phyloP scores from a whole-genome alignment of 1,140 invertebrate genomes.

The Apis florea region DNA sequence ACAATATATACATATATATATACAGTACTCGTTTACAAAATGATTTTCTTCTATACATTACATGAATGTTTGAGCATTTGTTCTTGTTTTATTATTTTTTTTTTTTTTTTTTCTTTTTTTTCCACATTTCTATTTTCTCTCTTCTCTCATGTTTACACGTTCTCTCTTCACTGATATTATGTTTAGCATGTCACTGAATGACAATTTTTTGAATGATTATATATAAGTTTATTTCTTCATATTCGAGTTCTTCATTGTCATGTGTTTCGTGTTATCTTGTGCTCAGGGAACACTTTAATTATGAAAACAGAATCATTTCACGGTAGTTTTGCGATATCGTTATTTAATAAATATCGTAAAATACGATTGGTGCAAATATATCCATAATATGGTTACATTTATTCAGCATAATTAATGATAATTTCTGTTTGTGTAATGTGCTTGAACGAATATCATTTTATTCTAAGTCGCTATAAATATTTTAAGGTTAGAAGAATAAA shows the following conservation, averaged over 20 bases:
- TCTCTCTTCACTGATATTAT: slow-evolving; percentile 31
- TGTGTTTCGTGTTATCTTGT: neutral
- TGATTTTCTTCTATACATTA: neutral
- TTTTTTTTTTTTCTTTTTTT: neutral
- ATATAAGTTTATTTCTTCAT: neutral
- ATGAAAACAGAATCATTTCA: neutral
- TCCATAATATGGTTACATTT: neutral
- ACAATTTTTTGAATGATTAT: slow-evolving; percentile 1
- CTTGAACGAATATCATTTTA: slow-evolving; percentile 1
- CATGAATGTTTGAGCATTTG: slow-evolving; percentile 10
- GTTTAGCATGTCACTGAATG: slow-evolving; percentile 35
- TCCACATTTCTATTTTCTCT: neutral
- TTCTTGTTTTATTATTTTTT: neutral
- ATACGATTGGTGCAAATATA: slow-evolving; percentile 4
- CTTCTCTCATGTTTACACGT: slow-evolving; percentile 27
- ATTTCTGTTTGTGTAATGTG: neutral
- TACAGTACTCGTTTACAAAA: slow-evolving; percentile 1
- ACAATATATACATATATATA: neutral
- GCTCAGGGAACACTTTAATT: neutral
- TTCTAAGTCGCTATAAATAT: neutral
- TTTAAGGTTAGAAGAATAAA: neutral
- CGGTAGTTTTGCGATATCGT: neutral
- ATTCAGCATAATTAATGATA: slow-evolving; percentile 4
- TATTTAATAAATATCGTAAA: slow-evolving; percentile 7
- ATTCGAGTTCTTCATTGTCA: neutral